Conservation (phyloP, 2,888 invertebrate species). For the Pollenia amentaria region DNA sequence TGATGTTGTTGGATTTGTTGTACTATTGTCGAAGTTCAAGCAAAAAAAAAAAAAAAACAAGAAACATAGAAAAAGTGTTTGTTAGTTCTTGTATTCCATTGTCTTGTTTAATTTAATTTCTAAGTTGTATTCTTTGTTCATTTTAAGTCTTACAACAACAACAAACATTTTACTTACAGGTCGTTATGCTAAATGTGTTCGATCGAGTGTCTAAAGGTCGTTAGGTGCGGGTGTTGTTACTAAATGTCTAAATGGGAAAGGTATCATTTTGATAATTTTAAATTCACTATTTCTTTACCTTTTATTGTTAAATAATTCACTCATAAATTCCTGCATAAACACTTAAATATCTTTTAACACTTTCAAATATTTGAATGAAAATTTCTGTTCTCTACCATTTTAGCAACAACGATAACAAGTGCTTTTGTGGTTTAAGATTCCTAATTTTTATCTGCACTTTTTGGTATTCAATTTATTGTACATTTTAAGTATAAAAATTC, state of each 20-base stretch:
- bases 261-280: conserved; percentile 19
- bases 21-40: conserved; percentile 46
- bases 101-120: conserved; percentile 48
- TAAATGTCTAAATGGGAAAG: conserved; percentile 24
- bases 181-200: conserved; percentile 68
- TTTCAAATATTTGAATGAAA: conserved; percentile 55
- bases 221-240: conserved; percentile 69
- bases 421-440: conserved; percentile 63
- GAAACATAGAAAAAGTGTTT: conserved; percentile 53
- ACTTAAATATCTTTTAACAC: conserved; percentile 56
- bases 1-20: conserved; percentile 56
- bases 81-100: conserved; percentile 48
- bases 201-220: conserved; percentile 51
- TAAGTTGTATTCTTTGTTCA: conserved; percentile 21
- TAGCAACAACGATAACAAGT: conserved; percentile 63
- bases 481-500: conserved; percentile 62
- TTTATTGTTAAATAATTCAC: conserved; percentile 12
- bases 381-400: conserved; percentile 41
- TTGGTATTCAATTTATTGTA: conserved; percentile 70
- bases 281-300: not conserved
- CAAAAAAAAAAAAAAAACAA: conserved; percentile 32
- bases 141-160: not conserved
- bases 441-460: conserved; percentile 36
- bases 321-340: conserved; percentile 39
- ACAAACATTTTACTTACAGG: conserved; percentile 41